phyloP scores from a whole-genome alignment of 2,797 vertebrate genomes.

The Scyliorhinus canicula region DNA sequence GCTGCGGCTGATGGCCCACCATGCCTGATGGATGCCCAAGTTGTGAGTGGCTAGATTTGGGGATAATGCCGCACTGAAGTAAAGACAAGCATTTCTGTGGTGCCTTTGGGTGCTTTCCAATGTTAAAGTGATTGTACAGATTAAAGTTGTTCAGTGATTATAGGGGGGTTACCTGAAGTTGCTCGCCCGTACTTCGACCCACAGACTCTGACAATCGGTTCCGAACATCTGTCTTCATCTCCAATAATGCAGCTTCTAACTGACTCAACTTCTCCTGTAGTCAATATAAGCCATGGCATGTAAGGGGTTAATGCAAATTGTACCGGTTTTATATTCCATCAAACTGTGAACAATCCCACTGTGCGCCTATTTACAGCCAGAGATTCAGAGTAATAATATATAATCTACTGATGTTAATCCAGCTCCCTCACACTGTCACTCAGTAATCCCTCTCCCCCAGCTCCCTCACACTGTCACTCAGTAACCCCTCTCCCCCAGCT shows the following conservation, averaged over 20 bases:
- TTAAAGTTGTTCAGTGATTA: background rate
- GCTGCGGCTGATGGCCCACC: no score
- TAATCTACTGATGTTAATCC: background rate
- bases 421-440: background rate
- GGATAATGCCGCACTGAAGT: no score
- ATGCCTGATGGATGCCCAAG: no score
- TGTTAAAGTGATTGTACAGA: background rate
- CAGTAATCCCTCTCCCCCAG: background rate
- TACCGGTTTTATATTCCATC: background rate
- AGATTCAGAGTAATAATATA: background rate
- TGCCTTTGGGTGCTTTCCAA: background rate
- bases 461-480: background rate
- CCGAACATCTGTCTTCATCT: constrained; percentile 61
- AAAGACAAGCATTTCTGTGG: background rate
- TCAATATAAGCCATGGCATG: background rate
- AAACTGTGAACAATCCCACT: background rate
- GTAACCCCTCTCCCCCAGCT: background rate
- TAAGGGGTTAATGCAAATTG: background rate
- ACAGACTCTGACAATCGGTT: constrained; percentile 53
- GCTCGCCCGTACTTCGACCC: constrained; percentile 50
- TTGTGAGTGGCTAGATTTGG: no score
- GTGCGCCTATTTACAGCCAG: no score
- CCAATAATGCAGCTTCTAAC: constrained; percentile 68
- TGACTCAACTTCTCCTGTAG: constrained; percentile 64
- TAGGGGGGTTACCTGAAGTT: constrained; percentile 65